A percentile compares a stretch with the other conserved stretches of the same genome.
Conservation (phyloP, 2,888 invertebrate genomes). For the Lithophane semibrunnea region DNA sequence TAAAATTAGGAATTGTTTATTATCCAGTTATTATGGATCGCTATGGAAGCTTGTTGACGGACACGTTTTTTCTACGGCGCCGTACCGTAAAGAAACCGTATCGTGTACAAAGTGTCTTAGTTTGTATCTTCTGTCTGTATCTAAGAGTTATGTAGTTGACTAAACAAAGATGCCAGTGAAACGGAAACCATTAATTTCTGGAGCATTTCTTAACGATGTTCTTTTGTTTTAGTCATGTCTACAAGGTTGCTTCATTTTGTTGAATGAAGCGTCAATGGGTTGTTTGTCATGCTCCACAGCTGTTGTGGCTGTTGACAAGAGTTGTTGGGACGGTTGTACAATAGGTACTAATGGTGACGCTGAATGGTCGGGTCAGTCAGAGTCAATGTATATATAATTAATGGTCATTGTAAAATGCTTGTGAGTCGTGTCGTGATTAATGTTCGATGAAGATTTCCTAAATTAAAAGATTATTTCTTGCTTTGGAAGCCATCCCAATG, state of each 20-base stretch:
- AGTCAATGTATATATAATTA: not conserved
- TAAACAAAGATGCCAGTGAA: not conserved
- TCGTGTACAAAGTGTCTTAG: no score
- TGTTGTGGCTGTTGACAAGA: not conserved
- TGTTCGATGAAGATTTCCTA: no score
- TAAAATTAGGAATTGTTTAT: no score
- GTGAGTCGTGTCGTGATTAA: slow-evolving; percentile 5
- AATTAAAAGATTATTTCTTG: no score
- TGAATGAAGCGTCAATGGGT: not conserved
- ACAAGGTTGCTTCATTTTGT: not conserved
- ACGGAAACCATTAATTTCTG: slow-evolving; percentile 3
- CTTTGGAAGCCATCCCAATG: no score
- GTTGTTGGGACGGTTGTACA: not conserved
- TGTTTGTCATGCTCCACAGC: no score
- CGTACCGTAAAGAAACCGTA: no score
- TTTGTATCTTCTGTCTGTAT: no score
- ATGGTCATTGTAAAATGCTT: not conserved
- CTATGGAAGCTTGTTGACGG: no score
- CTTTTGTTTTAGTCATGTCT: not conserved
- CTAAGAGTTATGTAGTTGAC: not conserved
- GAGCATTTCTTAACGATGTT: not conserved
- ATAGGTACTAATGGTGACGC: slow-evolving; percentile 1
- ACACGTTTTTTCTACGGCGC: no score
- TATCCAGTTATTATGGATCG: no score
- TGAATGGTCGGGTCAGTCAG: not conserved